Conservation (phyloP, 2,888 invertebrate species). For the Cephus nigrinus region DNA sequence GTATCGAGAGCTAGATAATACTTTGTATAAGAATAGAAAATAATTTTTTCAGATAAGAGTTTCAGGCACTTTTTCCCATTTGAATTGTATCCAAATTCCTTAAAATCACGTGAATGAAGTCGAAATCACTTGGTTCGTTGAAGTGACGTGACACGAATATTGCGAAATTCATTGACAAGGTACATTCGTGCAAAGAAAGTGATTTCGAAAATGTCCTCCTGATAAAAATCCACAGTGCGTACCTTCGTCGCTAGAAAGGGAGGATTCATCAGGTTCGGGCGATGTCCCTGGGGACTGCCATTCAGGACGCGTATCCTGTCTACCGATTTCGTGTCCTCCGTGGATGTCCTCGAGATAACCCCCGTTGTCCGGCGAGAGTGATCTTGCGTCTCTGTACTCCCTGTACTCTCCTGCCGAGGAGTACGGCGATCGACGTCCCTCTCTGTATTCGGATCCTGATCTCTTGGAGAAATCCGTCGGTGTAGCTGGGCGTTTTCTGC, state of each 20-base stretch:
- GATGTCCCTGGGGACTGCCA: constrained; percentile 51
- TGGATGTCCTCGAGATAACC: constrained; percentile 27
- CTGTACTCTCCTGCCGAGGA: constrained; percentile 27
- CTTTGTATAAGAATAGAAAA: no score
- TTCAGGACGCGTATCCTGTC: constrained; percentile 32
- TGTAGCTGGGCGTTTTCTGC: constrained; percentile 57
- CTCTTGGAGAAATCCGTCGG: constrained; percentile 58
- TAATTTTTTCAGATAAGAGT: not conserved
- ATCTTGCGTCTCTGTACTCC: constrained; percentile 35
- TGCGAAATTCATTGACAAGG: not conserved
- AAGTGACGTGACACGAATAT: not conserved
- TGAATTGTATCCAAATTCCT: not conserved
- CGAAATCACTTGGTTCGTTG: not conserved
- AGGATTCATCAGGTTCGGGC: constrained; percentile 61
- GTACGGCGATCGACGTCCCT: constrained; percentile 37
- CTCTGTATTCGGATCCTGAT: constrained; percentile 50
- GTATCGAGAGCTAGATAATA: no score
- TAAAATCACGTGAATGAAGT: not conserved
- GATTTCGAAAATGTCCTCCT: not conserved
- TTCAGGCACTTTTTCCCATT: not conserved
- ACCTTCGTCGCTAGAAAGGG: constrained; percentile 64
- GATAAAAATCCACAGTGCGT: constrained; percentile 17
- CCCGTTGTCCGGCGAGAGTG: constrained; percentile 36
- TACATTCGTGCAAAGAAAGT: not conserved
- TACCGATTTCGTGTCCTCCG: constrained; percentile 29